Conservation (phyloP, 2,797 vertebrate genomes). For the Vireo griseus region DNA sequence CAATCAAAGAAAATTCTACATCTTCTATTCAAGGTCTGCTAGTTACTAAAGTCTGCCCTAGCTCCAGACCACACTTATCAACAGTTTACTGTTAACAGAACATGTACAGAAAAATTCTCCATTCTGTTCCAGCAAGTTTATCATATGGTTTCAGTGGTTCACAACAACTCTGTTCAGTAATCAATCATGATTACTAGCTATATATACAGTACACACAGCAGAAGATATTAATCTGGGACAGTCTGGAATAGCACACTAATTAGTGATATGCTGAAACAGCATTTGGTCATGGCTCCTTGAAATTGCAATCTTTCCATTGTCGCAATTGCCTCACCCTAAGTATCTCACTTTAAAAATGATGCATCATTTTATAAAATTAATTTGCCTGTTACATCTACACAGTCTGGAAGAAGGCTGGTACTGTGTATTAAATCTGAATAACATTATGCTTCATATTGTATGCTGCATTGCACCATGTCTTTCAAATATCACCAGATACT, state of each 20-base stretch:
- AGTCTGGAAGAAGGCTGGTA: background rate
- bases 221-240: slow-evolving; percentile 69
- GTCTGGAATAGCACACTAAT: slow-evolving; percentile 62
- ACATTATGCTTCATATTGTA: background rate
- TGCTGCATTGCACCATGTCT: background rate
- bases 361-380: slow-evolving; percentile 5
- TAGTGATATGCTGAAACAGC: slow-evolving; percentile 68
- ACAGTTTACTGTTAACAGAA: background rate
- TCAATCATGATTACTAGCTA: slow-evolving; percentile 66
- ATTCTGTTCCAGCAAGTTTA: slow-evolving; percentile 16
- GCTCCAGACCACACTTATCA: background rate
- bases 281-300: slow-evolving; percentile 11
- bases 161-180: slow-evolving; percentile 45
- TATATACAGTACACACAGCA: slow-evolving; percentile 55
- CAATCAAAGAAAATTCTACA: background rate
- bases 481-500: background rate
- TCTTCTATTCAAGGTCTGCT: background rate
- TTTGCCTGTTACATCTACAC: background rate
- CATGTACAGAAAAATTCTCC: background rate
- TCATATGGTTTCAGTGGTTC: slow-evolving; percentile 1
- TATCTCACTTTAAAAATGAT: background rate
- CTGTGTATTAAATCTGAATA: background rate
- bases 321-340: background rate
- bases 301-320: slow-evolving; percentile 33
- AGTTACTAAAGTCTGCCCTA: slow-evolving; percentile 8